Base-by-base conservation (phyloP, 2,888 invertebrate species). In the Watsonalla cultraria region DNA sequence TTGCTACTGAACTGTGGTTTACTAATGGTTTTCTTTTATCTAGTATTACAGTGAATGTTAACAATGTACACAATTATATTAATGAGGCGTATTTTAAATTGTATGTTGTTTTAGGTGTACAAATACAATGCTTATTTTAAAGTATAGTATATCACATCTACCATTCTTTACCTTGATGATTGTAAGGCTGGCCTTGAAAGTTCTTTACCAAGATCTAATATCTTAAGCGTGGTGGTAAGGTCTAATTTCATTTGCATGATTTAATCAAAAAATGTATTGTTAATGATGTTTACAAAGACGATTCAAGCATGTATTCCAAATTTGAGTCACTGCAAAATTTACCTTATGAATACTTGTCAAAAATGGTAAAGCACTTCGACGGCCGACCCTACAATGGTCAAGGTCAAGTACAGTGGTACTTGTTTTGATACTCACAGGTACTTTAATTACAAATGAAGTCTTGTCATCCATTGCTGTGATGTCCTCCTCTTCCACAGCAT, bases 371-470 rank as follows among this genome's bases (percentile, higher is more conserved):
- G 4, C 24, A 24, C 24, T 24, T 24, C 4, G 45, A 52, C 51
- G 33, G 48, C 45, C 51, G 51, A 51, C 14, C 39, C 15, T 11
- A 49, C 33, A 46, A 15, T 14, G 6, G 45, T 5, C 5, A 9
- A 46, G 14, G 14, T 47, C 34, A 48, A 53, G 9, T 35, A 45
- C 11, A 24, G 37, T 49, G 15, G 45, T 35, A 46, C 13, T 9
- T 53, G 45, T 46, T 49, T 5, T 46, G 45, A 15, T 52, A 86
- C 90, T 84, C 64, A 92, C 90, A 59, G 93, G 93, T 65, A 95
- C 93, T 88, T 94, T 94, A 62, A 95, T 90, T 73, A 94, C 94
- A 83, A 95, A 94, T 58, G 92, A 91, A 66, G 77, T 90, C 67
- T 84, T 85, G 66, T 86, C 90, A 52, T 85, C 89, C 80, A 80